Percentiles rank a stretch among this genome's conserved stretches.
Evolutionary conservation across 2,113 vertebrate genomes (phyloP).

Genomic region (Tupaia chinensis): DNA sequence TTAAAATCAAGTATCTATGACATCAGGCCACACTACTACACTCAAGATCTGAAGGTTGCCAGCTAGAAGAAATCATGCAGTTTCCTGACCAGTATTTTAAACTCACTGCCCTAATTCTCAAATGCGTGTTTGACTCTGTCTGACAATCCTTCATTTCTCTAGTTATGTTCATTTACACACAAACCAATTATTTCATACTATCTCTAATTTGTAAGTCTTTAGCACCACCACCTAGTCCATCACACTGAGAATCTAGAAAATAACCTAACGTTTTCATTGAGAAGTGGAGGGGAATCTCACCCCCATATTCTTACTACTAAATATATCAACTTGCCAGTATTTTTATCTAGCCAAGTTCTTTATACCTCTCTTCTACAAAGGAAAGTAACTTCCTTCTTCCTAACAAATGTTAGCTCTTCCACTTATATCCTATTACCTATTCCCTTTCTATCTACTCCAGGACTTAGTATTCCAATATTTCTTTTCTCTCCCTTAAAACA

Average conservation of each 20-base stretch:
- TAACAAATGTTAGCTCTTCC: not conserved
- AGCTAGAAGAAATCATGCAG: not conserved
- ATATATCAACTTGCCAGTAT: not conserved
- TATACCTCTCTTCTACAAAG: not conserved
- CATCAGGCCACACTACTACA: not conserved
- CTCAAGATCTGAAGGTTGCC: not conserved
- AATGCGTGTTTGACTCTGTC: not conserved
- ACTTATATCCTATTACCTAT: not conserved
- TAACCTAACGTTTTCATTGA: not conserved
- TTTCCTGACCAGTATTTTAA: not conserved
- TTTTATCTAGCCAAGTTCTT: not conserved
- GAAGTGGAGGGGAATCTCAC: not conserved
- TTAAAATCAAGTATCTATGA: slow-evolving; percentile 1
- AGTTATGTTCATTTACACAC: not conserved
- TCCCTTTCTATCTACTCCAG: not conserved
- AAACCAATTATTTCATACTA: not conserved
- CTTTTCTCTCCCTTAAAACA: not conserved
- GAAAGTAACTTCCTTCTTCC: not conserved
- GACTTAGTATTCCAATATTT: not conserved
- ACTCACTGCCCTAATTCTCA: not conserved
- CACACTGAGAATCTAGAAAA: not conserved
- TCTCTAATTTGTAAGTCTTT: not conserved
- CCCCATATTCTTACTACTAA: not conserved
- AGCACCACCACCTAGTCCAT: not conserved
- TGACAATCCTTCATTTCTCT: not conserved